Base-by-base conservation (phyloP, 2,113 vertebrate species). In the Empidonax traillii region DNA sequence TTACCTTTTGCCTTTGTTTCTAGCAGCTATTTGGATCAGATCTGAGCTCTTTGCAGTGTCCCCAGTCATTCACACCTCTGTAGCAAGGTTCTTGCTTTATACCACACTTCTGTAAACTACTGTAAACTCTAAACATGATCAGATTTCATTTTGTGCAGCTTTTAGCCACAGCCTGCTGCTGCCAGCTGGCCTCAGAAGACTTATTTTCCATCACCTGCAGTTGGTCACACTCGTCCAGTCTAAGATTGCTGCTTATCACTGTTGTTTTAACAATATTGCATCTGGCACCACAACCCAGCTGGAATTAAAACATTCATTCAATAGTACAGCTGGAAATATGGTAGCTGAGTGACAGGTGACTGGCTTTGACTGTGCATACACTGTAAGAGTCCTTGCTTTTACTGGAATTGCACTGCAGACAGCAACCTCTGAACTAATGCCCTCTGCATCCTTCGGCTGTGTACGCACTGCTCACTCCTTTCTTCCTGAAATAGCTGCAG, bases 131-230 rank as follows among this genome's bases (percentile, higher is more conserved):
- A 56, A 96, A 55, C 33, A 61, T 46, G 49, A 46, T 41, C 3
- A 2, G 66, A 43, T 69, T 89, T 94, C 73, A 46, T 83, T 88
- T 80, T 31, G 39, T 55, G 47, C 63, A 47, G 72, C 41, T 81
- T 87, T 90, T 67, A 86, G 31, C 46, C 62, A 27, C 68, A 71
- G 51, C 30, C 51, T 85, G 72, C 43, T 83, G 56, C 80, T 77
- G 63, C 85, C 85, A 91, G 87, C 51, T 95, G 90, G 72, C 72
- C 90, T 88, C 72, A 27, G 35, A 88, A 81, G 56, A 47, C 65
- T 84, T 74, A 73, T 88, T 94, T 94, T 63, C 75, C 35, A 37
- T 91, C 78, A 90, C 87, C 82, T 94, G 85, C 79, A 44, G 72
- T 33, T 53, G 72, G 85, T 66, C 63, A 69, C 63, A 43, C 58